Conservation (phyloP, 2,888 invertebrate genomes). For the Drosophila monieri region DNA sequence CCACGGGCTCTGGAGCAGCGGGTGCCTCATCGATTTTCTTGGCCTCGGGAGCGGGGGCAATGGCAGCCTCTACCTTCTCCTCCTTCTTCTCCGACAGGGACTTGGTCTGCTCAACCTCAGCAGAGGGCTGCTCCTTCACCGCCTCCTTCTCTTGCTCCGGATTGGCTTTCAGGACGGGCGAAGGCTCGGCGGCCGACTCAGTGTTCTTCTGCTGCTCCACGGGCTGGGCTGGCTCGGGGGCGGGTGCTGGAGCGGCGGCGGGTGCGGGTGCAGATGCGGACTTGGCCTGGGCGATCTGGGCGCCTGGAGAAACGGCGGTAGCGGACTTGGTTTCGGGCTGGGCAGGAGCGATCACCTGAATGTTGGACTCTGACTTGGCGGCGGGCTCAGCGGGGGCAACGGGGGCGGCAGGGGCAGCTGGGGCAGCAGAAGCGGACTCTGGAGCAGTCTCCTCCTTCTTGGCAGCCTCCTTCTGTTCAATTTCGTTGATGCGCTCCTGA, state of each 20-base stretch:
- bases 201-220: conserved; percentile 43
- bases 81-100: conserved; percentile 16
- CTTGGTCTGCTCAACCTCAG: conserved; percentile 42
- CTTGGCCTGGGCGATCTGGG: conserved; percentile 40
- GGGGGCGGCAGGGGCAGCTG: conserved; percentile 23
- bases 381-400: conserved; percentile 8
- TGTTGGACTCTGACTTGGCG: conserved; percentile 44
- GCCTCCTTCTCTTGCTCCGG: conserved; percentile 20
- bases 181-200: conserved; percentile 33
- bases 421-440: conserved; percentile 6
- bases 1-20: conserved; percentile 82
- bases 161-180: conserved; percentile 36
- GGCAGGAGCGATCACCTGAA: conserved; percentile 45
- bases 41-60: conserved; percentile 57
- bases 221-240: conserved; percentile 31
- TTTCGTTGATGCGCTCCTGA: conserved; percentile 64
- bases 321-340: conserved; percentile 41
- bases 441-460: conserved; percentile 21
- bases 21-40: conserved; percentile 81
- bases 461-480: conserved; percentile 41
- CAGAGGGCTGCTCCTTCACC: conserved; percentile 25
- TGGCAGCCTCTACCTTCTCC: conserved; percentile 4
- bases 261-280: conserved; percentile 15
- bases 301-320: conserved; percentile 29
- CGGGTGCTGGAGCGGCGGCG: conserved; percentile 4